These are phyloP conservation scores for Neotoxoptera formosana DNA, from an alignment of 1,140 invertebrate genomes.

Conservation along the genomic window DNA sequence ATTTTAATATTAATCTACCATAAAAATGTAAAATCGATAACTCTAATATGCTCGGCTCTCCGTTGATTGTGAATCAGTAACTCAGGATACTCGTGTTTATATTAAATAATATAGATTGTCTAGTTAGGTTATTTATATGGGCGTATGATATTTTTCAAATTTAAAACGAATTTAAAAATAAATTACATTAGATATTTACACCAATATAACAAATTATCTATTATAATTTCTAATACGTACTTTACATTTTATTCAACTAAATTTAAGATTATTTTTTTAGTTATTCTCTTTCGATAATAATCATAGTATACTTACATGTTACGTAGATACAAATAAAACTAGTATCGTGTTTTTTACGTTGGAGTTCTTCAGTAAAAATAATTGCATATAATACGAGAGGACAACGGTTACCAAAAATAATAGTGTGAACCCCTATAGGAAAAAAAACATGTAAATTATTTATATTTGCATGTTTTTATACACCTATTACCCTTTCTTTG, in stretches of 20 bases:
- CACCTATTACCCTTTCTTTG: conserved; percentile 20
- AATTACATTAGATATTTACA: no score
- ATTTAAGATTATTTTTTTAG: neutral
- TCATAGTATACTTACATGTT: neutral
- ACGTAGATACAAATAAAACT: neutral
- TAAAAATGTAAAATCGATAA: no score
- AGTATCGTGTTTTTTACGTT: neutral
- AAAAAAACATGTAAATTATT: neutral
- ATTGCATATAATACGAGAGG: neutral
- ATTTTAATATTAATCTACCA: no score
- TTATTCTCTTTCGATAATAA: neutral
- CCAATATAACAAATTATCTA: neutral
- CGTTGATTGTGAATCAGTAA: no score
- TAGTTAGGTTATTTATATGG: neutral
- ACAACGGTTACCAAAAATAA: neutral
- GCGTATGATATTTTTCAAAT: neutral
- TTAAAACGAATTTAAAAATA: neutral
- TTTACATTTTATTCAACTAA: neutral
- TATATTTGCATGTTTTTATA: conserved; percentile 1
- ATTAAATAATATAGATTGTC: no score
- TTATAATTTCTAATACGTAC: no score
- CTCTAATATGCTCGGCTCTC: no score
- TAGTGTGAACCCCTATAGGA: neutral
- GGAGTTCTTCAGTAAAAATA: neutral
- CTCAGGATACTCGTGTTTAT: no score